Evolutionary conservation across 30 jellyfish, hydroid and myxozoan species (phyloP).

Genomic region (Aurelia aurita): DNA sequence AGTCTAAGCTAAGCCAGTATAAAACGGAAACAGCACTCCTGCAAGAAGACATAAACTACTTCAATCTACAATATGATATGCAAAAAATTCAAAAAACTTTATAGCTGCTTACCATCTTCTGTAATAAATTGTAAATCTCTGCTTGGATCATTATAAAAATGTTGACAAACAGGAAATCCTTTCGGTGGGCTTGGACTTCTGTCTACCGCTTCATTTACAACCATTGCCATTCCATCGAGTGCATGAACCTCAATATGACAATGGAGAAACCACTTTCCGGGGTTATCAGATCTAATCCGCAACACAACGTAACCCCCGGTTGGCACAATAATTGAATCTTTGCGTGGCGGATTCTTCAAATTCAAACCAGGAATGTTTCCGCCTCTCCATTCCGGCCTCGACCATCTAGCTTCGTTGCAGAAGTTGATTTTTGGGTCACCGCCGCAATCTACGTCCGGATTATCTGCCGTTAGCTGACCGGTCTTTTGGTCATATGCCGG

Average conservation of each 20-base stretch:
- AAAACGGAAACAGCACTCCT: too few species aligned
- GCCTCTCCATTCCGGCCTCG: slow-evolving; percentile 73
- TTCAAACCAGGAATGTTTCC: slow-evolving; percentile 91
- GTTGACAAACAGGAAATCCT: slow-evolving; percentile 91
- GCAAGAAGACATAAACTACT: too few species aligned
- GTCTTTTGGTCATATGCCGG: slow-evolving; percentile 80
- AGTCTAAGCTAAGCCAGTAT: too few species aligned
- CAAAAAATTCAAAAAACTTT: too few species aligned
- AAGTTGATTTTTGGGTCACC: slow-evolving; percentile 73
- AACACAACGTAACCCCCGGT: slow-evolving; percentile 95
- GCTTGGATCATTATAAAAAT: slow-evolving; percentile 82
- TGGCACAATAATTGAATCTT: slow-evolving; percentile 90
- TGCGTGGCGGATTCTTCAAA: slow-evolving; percentile 82
- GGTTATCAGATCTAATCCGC: slow-evolving; percentile 91
- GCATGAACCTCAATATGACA: slow-evolving; percentile 96
- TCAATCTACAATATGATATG: too few species aligned
- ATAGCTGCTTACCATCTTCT: slow-evolving; percentile 8
- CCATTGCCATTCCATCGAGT: slow-evolving; percentile 97
- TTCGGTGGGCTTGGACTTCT: slow-evolving; percentile 85
- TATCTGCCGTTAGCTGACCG: slow-evolving; percentile 77
- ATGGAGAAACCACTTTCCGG: slow-evolving; percentile 98
- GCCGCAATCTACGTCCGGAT: slow-evolving; percentile 86
- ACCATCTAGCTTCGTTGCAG: slow-evolving; percentile 90
- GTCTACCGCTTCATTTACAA: slow-evolving; percentile 84
- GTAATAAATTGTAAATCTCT: slow-evolving; percentile 81